Evolutionary conservation across 2,797 vertebrate genomes (phyloP), one percentile per base, ranked within the genome.

Genomic region (Novumbra hubbsi): DNA sequence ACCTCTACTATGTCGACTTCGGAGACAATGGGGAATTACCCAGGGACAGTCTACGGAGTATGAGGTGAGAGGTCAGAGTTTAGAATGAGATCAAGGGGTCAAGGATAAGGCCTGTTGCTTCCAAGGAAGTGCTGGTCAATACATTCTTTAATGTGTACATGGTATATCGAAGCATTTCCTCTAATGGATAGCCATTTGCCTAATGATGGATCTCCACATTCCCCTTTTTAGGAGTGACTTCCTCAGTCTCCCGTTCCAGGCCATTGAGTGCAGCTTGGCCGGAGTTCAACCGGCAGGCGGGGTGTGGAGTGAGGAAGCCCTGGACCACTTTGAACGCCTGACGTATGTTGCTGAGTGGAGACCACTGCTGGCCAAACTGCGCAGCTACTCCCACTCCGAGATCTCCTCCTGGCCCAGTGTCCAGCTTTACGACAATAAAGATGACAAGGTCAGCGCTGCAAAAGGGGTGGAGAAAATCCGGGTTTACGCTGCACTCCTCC

Each of bases 181-280:
- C 50, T 52, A 52, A 52, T 24, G 21, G 55, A 8, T 57, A 57
- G 55, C 55, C 9, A 12, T 17, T 87, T 90, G 75, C 4, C 45
- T 11, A 28, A 66, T 62, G 19, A 1, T 60, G n/a, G 60, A 4
- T 77, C 3, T 79, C 76, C 19, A 15, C 28, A n/a, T 74, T 17
- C 45, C 64, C 62, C 62, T 21, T 8, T 9, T 16, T 88, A 98
- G 97, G 94, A 96, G 95, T 5, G 96, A 98, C 87, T 98, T 98
- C 87, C 92, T 98, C 71, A 96, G 96, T 82, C 93, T 98, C 67
- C 96, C 97, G 0, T 98, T 98, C 86, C 97, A 98, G 88, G 97
- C 96, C 63, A 94, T 98, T 27, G 96, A 98, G 80, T 98, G 97
- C 83, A 93, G 91, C 84, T 91, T 98, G 73, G 94, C 96, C 4